Base-by-base conservation (phyloP, 1,140 invertebrate genomes). In the Delia radicum region DNA sequence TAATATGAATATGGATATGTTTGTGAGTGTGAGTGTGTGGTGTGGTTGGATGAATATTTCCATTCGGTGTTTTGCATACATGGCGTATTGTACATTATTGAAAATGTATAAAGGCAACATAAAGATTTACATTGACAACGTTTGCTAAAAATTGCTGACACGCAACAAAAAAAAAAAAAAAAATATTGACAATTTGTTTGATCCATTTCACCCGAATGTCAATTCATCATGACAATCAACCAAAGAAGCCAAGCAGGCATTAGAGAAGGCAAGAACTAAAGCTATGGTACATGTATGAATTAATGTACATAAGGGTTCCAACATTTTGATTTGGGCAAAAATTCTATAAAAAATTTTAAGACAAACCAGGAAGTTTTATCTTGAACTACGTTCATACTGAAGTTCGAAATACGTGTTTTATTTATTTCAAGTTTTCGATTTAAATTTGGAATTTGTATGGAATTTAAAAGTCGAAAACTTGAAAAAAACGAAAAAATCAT, bases 131-230 rank as follows among this genome's bases (percentile, higher is more conserved):
- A 28, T 55, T 21, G 48, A 67, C 65, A 33, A 21, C 65, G 37
- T 69, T 55, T 18, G 13, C 29, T 55, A 69, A 37, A 33, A 21
- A 27, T 69, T 69, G 63, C 63, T 67, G 65, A 69, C 65, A 69
- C n/a, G 63, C 63, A 27, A 48, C 2, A 55, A 55, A 67, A 67
- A 67, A 67, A 29, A 55, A 21, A 69, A 48, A 76, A 72, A 73
- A 76, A 76, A 63, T 73, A 63, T 76, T 76, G 67, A 76, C 75
- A 76, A 76, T 76, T 76, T 76, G 69, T 69, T 71, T 76, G 75
- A 76, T 76, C 75, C 75, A 76, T 76, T 76, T 73, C 75, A 75
- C 74, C 61, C 61, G 42, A 48, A 31, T 67, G 74, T 75, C 74
- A 75, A 69, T 71, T 75, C 62, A 63, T 69, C 74, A 71, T 27